Evolutionary conservation across 2,797 vertebrate species (phyloP).

Genomic region (Delichon dasypus): DNA sequence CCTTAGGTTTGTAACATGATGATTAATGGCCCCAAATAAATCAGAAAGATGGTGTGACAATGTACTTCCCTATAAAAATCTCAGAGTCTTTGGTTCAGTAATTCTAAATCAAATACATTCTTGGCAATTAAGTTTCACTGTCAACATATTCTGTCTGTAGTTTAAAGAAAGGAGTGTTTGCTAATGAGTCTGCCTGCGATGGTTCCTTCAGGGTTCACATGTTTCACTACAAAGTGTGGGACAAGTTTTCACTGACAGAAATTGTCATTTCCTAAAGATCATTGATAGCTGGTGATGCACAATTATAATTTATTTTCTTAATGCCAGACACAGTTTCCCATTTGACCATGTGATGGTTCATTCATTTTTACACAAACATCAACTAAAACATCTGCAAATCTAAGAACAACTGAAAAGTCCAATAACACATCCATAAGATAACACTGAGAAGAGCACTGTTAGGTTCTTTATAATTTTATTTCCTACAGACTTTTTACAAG

Average conservation of each 20-base stretch:
- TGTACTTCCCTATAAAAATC: not conserved
- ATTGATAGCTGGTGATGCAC: not conserved
- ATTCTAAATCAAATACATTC: slow-evolving; percentile 31
- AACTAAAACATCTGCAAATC: not conserved
- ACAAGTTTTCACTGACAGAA: not conserved
- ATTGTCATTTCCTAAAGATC: not conserved
- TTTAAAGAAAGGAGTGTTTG: slow-evolving; percentile 37
- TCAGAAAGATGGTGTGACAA: not conserved
- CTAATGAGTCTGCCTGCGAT: slow-evolving; percentile 13
- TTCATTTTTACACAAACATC: not conserved
- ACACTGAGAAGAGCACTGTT: not conserved
- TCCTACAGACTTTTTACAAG: not conserved
- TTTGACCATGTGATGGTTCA: not conserved
- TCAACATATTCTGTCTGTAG: slow-evolving; percentile 18
- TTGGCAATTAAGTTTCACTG: slow-evolving; percentile 37
- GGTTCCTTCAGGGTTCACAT: not conserved
- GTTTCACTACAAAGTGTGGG: not conserved
- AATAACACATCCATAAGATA: not conserved
- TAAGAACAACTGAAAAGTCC: not conserved
- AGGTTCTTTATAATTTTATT: not conserved
- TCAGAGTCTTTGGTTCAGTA: slow-evolving; percentile 11
- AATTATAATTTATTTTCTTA: not conserved
- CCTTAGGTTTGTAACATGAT: not conserved
- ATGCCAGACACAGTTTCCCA: not conserved
- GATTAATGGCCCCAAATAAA: slow-evolving; percentile 12